A percentile compares a stretch with the other conserved stretches of the same genome.
Conservation (phyloP, 2,797 vertebrate species). For the Pipistrellus pipistrellus region DNA sequence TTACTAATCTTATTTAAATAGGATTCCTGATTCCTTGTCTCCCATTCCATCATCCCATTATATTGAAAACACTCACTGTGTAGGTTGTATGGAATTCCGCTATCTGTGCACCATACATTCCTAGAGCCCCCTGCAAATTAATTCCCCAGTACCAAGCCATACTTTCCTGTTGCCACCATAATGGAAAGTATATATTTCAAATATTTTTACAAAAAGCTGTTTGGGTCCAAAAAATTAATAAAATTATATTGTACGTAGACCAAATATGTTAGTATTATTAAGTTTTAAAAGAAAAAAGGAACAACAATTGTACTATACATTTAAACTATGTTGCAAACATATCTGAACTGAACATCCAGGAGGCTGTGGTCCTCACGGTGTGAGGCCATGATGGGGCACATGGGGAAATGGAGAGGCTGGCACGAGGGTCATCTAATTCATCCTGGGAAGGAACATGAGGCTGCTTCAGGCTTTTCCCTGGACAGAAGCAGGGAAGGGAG, state of each 20-base stretch:
- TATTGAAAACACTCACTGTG: background rate
- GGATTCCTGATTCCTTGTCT: background rate
- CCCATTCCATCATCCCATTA: background rate
- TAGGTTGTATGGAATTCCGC: background rate
- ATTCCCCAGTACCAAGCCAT: background rate
- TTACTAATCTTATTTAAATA: conserved; percentile 49
- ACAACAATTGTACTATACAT: background rate
- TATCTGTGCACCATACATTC: background rate
- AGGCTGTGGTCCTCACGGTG: background rate
- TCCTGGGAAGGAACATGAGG: background rate
- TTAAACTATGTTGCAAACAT: conserved; percentile 23
- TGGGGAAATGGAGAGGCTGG: background rate
- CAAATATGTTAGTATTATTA: conserved; percentile 12
- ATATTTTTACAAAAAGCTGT: conserved; percentile 10
- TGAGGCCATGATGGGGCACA: background rate
- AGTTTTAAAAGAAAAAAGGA: conserved; percentile 20
- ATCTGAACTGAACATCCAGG: background rate
- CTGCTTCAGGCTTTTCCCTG: conserved; percentile 11
- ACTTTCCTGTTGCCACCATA: background rate
- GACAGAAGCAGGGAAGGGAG: background rate
- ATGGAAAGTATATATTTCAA: conserved; percentile 10
- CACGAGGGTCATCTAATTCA: background rate
- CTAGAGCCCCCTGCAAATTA: background rate
- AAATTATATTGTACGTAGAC: background rate
- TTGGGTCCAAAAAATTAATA: conserved; percentile 1